A percentile compares a stretch with the other conserved stretches of the same genome.
Evolutionary conservation across 37 sponge, comb jelly and placozoan genomes (phyloP).

Genomic region (Spongilla lacustris): DNA sequence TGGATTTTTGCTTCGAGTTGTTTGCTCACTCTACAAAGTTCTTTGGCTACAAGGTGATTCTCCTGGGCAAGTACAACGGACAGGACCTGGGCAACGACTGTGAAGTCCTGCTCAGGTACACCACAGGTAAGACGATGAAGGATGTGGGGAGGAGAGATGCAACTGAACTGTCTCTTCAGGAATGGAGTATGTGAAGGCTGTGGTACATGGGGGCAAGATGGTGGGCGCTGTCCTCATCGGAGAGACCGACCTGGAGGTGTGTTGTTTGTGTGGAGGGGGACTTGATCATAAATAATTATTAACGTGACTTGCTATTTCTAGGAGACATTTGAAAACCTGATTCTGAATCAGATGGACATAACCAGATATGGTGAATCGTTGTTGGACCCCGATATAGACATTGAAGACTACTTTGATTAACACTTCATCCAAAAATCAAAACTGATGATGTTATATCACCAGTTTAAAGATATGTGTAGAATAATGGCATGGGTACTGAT

Average conservation of each 20-base stretch:
- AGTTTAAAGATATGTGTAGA: no score
- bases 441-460: no score
- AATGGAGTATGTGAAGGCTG: constrained; percentile 89
- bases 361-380: constrained; percentile 83
- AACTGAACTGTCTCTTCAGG: constrained; percentile 15
- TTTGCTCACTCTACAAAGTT: constrained; percentile 97
- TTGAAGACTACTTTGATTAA: constrained; percentile 98
- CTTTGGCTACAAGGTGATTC: constrained; percentile 95
- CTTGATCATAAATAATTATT: not conserved
- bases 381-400: constrained; percentile 94
- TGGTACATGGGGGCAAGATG: constrained; percentile 81
- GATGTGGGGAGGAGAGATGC: not conserved
- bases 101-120: constrained; percentile 77
- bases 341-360: constrained; percentile 94
- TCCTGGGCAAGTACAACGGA: constrained; percentile 87
- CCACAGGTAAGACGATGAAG: constrained; percentile 51
- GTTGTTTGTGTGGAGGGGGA: not conserved
- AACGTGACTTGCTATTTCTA: not conserved
- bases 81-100: constrained; percentile 72
- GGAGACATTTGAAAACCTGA: constrained; percentile 98
- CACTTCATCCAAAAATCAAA: not conserved
- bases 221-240: constrained; percentile 96
- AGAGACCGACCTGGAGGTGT: constrained; percentile 95
- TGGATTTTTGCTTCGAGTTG: constrained; percentile 97
- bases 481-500: no score